phyloP scores from a whole-genome alignment of 2,113 vertebrate genomes.

The Heteronetta atricapilla region DNA sequence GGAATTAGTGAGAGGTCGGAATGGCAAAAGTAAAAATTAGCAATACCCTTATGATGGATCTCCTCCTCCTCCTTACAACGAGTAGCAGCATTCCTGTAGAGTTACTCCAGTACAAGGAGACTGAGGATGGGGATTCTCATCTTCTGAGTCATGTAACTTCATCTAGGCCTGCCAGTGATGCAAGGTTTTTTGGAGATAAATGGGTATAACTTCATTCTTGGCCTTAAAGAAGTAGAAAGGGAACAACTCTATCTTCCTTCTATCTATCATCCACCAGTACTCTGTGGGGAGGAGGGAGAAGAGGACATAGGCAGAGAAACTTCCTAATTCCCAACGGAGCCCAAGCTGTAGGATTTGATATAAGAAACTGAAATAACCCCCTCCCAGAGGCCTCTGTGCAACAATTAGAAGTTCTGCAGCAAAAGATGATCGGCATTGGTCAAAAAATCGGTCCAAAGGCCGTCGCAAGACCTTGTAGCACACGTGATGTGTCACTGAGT shows the following conservation, averaged over 20 bases:
- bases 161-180: background rate
- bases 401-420: background rate
- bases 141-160: background rate
- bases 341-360: background rate
- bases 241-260: background rate
- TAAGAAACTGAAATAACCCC: background rate
- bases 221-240: background rate
- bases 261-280: background rate
- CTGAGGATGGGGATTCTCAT: background rate
- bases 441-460: background rate
- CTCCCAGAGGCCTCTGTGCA: background rate
- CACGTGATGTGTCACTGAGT: rapidly evolving
- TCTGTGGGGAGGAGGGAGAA: background rate
- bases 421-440: too few species aligned
- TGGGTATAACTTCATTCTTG: background rate
- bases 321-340: background rate
- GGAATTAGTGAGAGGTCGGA: background rate
- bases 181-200: background rate
- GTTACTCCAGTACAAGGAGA: background rate
- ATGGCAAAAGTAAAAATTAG: background rate
- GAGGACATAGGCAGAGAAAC: background rate
- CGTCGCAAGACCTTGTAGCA: background rate
- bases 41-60: background rate
- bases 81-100: background rate
- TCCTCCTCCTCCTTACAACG: background rate